Evolutionary conservation across 1,140 invertebrate species (phyloP).

Genomic region (Drosophila obscura): DNA sequence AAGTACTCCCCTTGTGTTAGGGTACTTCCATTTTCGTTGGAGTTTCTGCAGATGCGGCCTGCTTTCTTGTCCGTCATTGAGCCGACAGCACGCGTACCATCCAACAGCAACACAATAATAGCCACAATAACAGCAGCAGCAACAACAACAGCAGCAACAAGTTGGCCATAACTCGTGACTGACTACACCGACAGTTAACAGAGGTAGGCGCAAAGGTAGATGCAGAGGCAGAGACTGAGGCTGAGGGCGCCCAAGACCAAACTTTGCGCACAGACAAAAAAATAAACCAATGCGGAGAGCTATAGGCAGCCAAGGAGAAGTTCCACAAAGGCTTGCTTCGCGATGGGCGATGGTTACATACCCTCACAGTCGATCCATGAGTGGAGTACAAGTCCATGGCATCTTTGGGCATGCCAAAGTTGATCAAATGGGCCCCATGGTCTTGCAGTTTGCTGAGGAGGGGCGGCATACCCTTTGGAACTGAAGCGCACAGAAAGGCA

Average conservation of each 20-base stretch:
- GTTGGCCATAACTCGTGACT: constrained; percentile 61
- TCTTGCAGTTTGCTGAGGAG: too few relatives aligned
- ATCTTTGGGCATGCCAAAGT: too few relatives aligned
- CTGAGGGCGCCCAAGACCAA: constrained; percentile 19
- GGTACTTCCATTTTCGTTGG: constrained; percentile 5
- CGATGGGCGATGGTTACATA: too few relatives aligned
- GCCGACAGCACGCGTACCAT: constrained; percentile 51
- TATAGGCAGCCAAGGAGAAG: not conserved
- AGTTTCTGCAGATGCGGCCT: constrained; percentile 21
- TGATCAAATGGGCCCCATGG: too few relatives aligned
- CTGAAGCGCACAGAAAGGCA: too few relatives aligned
- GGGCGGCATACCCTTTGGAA: too few relatives aligned
- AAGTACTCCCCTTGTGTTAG: not conserved
- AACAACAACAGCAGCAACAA: constrained; percentile 30
- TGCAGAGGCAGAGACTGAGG: not conserved
- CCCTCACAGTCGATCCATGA: not conserved
- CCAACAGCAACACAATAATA: constrained; percentile 15
- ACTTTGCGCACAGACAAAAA: constrained; percentile 70
- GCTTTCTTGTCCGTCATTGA: constrained; percentile 50
- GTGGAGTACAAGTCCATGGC: too few relatives aligned
- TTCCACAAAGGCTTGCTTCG: not conserved
- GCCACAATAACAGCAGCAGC: constrained; percentile 3
- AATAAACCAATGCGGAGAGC: constrained; percentile 16
- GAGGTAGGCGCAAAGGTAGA: constrained; percentile 31
- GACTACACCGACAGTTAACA: constrained; percentile 32